A percentile compares a stretch with the other conserved stretches of the same genome.
Conservation (phyloP, 2,113 vertebrate species). For the Cariama cristata region DNA sequence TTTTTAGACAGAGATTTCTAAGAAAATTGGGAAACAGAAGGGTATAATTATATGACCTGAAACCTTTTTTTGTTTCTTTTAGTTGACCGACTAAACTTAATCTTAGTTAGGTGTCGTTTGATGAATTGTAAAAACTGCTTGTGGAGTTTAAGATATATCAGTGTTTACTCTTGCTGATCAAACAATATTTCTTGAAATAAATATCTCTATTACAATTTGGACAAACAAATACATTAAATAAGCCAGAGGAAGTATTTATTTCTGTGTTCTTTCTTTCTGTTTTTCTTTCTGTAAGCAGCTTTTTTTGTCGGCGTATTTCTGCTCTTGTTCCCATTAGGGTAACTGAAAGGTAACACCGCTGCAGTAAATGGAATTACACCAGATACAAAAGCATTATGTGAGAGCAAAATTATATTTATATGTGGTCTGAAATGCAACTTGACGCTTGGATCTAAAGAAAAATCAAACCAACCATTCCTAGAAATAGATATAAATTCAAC, state of each 20-base stretch:
- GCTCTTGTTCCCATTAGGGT: constrained; percentile 37
- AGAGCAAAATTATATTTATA: constrained; percentile 58
- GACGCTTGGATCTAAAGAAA: constrained; percentile 24
- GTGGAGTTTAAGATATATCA: background rate
- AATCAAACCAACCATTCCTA: background rate
- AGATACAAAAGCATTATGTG: constrained; percentile 55
- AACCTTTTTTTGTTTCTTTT: constrained; percentile 20
- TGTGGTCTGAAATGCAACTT: constrained; percentile 52
- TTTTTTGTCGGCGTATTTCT: constrained; percentile 18
- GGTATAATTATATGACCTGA: constrained; percentile 16
- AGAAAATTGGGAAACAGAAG: constrained; percentile 58
- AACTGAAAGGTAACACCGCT: constrained; percentile 48
- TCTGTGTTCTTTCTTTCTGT: background rate
- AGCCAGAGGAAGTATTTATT: constrained; percentile 37
- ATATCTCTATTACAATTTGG: constrained; percentile 8
- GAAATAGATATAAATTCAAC: background rate
- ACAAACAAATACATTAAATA: constrained; percentile 46
- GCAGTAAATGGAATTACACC: constrained; percentile 49
- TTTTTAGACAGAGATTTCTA: constrained; percentile 49
- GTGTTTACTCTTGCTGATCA: constrained; percentile 37
- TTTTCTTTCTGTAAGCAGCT: background rate
- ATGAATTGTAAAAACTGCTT: background rate
- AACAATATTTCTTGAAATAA: constrained; percentile 42
- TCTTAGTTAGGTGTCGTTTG: constrained; percentile 15
- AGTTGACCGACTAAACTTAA: background rate